Evolutionary conservation across 2,113 vertebrate species (phyloP), one percentile per base, ranked within the genome.

Genomic region (Gasterosteus aculeatus): DNA sequence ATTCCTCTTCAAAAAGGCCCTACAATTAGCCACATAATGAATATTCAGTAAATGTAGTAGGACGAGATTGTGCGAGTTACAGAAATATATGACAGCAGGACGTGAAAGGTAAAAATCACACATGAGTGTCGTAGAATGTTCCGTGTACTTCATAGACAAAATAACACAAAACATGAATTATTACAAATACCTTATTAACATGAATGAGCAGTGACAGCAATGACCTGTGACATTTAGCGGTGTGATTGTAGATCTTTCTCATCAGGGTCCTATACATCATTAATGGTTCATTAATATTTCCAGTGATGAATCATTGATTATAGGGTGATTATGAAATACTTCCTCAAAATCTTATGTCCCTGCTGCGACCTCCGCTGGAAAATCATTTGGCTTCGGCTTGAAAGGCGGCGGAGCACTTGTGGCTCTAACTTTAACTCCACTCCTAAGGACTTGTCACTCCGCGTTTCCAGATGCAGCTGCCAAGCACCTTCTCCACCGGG

Each of bases 21-120:
- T 69, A 82, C 90, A 85, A 92, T 91, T 92, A 92, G 88, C 73
- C 82, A 71, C 88, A 82, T 90, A 85, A 93, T 88, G 92, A 92
- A 93, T 91, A 91, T 90, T 88, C 88, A 82, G 88, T 85, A 87
- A 89, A 91, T 89, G 86, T 83, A 84, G 89, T 87, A 80, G 78
- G 78, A 61, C 58, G 31, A 76, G 47, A 72, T 54, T 66, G 75
- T 51, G 71, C 22, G 69, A 81, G 74, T 39, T 75, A 87, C 79
- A 49, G 75, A 75, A 82, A 78, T 42, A 82, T 81, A 82, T 77
- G 85, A 88, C 83, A 82, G 87, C 60, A 19, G 53, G 51, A 62
- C 84, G 74, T 39, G 16, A 72, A 82, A 85, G 88, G 77, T 84
- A 79, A 75, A 84, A 76, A 39, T 69, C 63, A 56, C 19, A 7